Evolutionary conservation across 2,113 vertebrate genomes (phyloP), one percentile per base, ranked within the genome.

Genomic region (Falcunculus frontatus): DNA sequence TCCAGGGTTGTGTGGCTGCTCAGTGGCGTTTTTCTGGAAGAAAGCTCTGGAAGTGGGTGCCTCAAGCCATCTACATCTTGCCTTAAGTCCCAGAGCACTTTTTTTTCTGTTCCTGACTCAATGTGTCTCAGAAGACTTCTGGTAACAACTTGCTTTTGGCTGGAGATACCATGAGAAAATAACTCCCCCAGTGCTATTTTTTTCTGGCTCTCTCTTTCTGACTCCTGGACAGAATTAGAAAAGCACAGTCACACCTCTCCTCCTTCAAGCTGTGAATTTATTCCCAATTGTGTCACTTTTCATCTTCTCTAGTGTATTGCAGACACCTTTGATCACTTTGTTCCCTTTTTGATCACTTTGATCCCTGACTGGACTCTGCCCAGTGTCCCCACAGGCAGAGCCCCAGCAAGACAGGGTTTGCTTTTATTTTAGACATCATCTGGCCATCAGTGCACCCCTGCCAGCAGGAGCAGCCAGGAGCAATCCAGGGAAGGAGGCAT

Each of bases 151-250:
- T 93, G 79, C 62, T 92, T 96, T 96, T 97, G 95, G 96, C 92
- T 92, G 90, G 76, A 92, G 90, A 96, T 77, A 90, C 82, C 84
- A 96, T 96, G 96, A 97, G 96, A 96, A 97, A 96, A 95, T 93
- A 94, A 90, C 90, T 96, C 83, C 85, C 73, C 7, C n/a, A 77
- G 59, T 27, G 85, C 35, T 93, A 49, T 83, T 94, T 95, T 87
- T 87, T 91, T 60, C 82, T 92, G 82, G 19, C 76, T 50, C 32
- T 19, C 37, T 83, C n/a, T 44, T 33, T 64, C 68, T 35, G 59
- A 92, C 52, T 83, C 72, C 90, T 90, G 85, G 68, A 84, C 76
- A 95, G 80, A 96, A 94, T 93, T 96, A 94, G 57, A 80, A 89
- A 72, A 93, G 42, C 30, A 76, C 11, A 87, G 72, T 95, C 72